Base-by-base conservation (phyloP, 2,797 vertebrate genomes). In the Zalophus californianus region DNA sequence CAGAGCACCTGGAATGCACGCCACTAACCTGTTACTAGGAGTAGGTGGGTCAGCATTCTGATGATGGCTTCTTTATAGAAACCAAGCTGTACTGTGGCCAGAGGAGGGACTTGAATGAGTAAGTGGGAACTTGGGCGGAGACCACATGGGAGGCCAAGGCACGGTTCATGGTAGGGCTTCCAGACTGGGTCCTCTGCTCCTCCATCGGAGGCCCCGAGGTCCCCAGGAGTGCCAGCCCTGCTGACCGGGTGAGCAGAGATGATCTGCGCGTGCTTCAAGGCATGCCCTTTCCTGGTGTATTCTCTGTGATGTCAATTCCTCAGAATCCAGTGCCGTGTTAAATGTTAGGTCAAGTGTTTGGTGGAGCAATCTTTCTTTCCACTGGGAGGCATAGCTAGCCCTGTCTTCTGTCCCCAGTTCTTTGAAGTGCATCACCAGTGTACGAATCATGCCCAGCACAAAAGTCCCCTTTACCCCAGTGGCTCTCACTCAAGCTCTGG, bases 261-360 rank as follows among this genome's bases (percentile, higher is more conserved):
- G 9, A 44, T 14, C 1, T 25, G n/a, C 15, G 4, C 32, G 9
- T 66, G 70, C 15, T 0, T 29, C 2, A 21, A 87, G 12, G 18
- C 13, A 16, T 3, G 23, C 29, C 2, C 52, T 41, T 5, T 16
- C 4, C 52, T 54, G 11, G 14, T 23, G 2, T 35, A 1, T 68
- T 18, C 23, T 86, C 66, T 60, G 1, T 50, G 50, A 18, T 3
- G 15, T 5, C 0, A 15, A 3, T 83, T 83, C 52, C 41, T 94
- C 27, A 20, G 41, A 73, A 44, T n/a, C 16, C 25, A 38, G 3
- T 4, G 1, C 5, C n/a, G 25, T 2, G 0, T 14, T 11, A 52
- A 44, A 20, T 18, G 14, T 58, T 16, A 56, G 38, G 92, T 54
- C 29, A 18, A 2, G 14, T 23, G 25, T 68, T 32, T 52, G 25